These are phyloP conservation scores for Cephonodes hylas DNA, from an alignment of 2,888 invertebrate genomes.

Conservation along the genomic window DNA sequence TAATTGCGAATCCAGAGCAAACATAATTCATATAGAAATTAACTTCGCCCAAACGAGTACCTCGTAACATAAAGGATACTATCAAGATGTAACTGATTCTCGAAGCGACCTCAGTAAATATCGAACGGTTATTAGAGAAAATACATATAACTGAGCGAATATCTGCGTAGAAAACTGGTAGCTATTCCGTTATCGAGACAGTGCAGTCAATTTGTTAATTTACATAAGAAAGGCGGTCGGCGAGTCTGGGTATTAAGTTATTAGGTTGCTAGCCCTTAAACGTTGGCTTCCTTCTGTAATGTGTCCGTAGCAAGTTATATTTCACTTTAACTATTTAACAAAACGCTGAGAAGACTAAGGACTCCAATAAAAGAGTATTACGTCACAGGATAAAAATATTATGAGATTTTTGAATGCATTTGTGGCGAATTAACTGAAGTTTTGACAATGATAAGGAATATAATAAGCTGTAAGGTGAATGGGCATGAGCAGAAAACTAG, in stretches of 20 bases:
- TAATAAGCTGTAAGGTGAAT: no score
- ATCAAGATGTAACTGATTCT: not conserved
- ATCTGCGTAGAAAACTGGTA: not conserved
- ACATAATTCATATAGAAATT: no score
- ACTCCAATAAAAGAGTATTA: not conserved
- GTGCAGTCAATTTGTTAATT: conserved; percentile 4
- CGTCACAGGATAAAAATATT: no score
- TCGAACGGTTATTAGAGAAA: not conserved
- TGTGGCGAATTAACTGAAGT: no score
- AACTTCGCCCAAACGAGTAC: no score
- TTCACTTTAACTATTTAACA: not conserved
- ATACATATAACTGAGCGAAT: not conserved
- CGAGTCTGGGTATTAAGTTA: not conserved
- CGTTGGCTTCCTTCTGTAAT: not conserved
- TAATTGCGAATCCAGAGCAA: no score
- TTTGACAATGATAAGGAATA: no score
- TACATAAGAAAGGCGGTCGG: conserved; percentile 4
- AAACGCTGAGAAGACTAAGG: not conserved
- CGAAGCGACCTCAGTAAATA: not conserved
- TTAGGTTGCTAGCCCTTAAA: not conserved
- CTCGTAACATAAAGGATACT: no score
- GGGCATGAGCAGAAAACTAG: no score
- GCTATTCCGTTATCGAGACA: not conserved
- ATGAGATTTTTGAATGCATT: no score
- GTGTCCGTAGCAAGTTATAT: not conserved